phyloP scores from a whole-genome alignment of 2,888 invertebrate genomes.

The Oscheius onirici region DNA sequence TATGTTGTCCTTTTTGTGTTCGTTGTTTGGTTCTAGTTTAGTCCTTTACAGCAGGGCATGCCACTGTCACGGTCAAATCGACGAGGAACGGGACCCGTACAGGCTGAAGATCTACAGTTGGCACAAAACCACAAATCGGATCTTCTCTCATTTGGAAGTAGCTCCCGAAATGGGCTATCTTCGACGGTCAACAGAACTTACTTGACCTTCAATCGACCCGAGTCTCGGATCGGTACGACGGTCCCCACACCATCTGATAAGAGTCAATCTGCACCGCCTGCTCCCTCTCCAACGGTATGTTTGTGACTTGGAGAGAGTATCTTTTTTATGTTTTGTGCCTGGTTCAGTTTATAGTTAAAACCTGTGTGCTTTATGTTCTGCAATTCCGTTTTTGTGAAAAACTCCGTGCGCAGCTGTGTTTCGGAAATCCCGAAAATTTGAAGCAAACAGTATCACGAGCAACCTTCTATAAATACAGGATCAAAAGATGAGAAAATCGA shows the following conservation, averaged over 20 bases:
- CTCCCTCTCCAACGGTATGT: constrained; percentile 6
- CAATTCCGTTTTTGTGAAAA: neutral
- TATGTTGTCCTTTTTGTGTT: constrained; percentile 18
- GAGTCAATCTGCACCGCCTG: constrained; percentile 20
- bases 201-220: constrained; percentile 16
- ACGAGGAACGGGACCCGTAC: constrained; percentile 67
- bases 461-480: too few species aligned
- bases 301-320: neutral
- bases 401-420: too few species aligned
- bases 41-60: constrained; percentile 46
- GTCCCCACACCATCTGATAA: neutral
- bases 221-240: constrained; percentile 7
- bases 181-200: constrained; percentile 23
- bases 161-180: constrained; percentile 20
- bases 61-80: constrained; percentile 58
- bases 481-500: neutral
- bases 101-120: constrained; percentile 60
- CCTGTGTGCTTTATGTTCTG: neutral
- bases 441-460: too few species aligned
- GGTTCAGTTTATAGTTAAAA: neutral
- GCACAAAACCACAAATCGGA: constrained; percentile 31
- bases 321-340: constrained; percentile 6
- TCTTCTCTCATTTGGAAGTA: constrained; percentile 23
- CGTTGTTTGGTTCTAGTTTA: constrained; percentile 4
- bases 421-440: too few species aligned